Evolutionary conservation across 92 coral and sea anemone genomes (phyloP).

Genomic region (Siderastrea radians): DNA sequence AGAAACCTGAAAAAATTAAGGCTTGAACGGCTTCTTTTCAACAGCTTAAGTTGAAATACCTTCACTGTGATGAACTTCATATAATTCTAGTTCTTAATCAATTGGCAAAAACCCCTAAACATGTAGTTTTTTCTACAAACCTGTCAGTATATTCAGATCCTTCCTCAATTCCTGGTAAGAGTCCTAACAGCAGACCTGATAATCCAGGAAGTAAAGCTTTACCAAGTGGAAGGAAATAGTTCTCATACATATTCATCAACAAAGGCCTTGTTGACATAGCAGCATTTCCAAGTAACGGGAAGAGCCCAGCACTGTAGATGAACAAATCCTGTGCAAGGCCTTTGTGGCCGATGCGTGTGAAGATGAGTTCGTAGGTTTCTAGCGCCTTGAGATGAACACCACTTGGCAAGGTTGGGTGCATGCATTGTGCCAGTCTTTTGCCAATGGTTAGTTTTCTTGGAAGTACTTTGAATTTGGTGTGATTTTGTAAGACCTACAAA

Average conservation of each 20-base stretch:
- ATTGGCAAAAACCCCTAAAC: too few species aligned
- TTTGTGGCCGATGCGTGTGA: conserved; percentile 89
- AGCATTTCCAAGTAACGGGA: conserved; percentile 93
- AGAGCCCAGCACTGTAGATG: conserved; percentile 91
- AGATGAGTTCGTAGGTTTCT: conserved; percentile 93
- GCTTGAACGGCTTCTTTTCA: too few species aligned
- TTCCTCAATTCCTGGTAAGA: conserved; percentile 96
- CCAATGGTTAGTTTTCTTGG: conserved; percentile 95
- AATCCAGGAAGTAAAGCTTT: conserved; percentile 89
- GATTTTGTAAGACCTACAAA: conserved; percentile 74
- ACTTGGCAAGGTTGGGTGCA: conserved; percentile 95
- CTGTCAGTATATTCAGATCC: conserved; percentile 98
- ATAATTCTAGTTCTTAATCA: too few species aligned
- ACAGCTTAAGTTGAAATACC: too few species aligned
- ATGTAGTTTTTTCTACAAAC: conserved; percentile 41
- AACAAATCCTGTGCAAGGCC: conserved; percentile 94
- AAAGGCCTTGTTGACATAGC: conserved; percentile 97
- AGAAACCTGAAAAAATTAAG: too few species aligned
- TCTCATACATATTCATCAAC: conserved; percentile 88
- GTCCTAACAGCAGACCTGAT: conserved; percentile 86
- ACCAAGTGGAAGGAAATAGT: conserved; percentile 87
- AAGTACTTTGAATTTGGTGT: conserved; percentile 88
- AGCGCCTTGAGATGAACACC: conserved; percentile 96
- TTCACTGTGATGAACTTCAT: too few species aligned
- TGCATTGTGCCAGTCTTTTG: conserved; percentile 92